Conservation (phyloP, 2,888 invertebrate species). For the Parnassius orleans region DNA sequence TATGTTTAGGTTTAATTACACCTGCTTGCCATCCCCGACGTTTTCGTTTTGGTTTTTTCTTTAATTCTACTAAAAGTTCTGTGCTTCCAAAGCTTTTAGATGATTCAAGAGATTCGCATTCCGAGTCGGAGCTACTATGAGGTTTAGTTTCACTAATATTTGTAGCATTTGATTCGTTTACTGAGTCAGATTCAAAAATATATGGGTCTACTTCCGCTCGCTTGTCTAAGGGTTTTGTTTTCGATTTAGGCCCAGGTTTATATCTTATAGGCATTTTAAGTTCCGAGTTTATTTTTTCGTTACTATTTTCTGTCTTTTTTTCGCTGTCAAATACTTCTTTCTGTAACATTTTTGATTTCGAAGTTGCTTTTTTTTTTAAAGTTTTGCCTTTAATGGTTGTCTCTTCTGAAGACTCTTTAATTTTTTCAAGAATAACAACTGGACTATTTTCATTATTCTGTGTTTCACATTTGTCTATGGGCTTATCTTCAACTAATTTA, state of each 20-base stretch:
- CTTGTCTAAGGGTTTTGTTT: slow-evolving; percentile 44
- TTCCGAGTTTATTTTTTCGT: slow-evolving; percentile 18
- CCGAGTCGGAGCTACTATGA: slow-evolving; percentile 52
- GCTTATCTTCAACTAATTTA: slow-evolving; percentile 69
- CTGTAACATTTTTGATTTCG: slow-evolving; percentile 39
- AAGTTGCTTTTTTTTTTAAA: slow-evolving; percentile 47
- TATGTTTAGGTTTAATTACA: slow-evolving; percentile 60
- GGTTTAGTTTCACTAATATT: slow-evolving; percentile 46
- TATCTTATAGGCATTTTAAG: slow-evolving; percentile 33
- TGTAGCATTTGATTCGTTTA: slow-evolving; percentile 45
- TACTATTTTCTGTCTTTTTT: slow-evolving; percentile 31
- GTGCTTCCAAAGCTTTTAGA: slow-evolving; percentile 53
- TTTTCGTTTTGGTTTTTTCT: slow-evolving; percentile 58
- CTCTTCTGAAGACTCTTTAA: slow-evolving; percentile 37
- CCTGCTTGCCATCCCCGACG: slow-evolving; percentile 62
- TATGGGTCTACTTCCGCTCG: slow-evolving; percentile 54
- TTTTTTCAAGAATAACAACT: slow-evolving; percentile 55
- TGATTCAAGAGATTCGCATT: slow-evolving; percentile 57
- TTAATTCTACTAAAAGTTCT: slow-evolving; percentile 51
- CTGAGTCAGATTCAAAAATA: slow-evolving; percentile 61
- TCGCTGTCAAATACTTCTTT: slow-evolving; percentile 24
- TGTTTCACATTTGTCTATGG: slow-evolving; percentile 39
- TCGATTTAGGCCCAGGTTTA: slow-evolving; percentile 62
- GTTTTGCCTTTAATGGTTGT: slow-evolving; percentile 34
- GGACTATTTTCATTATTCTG: slow-evolving; percentile 37